phyloP scores from a whole-genome alignment of 2,797 vertebrate species.

The Allobates femoralis region DNA sequence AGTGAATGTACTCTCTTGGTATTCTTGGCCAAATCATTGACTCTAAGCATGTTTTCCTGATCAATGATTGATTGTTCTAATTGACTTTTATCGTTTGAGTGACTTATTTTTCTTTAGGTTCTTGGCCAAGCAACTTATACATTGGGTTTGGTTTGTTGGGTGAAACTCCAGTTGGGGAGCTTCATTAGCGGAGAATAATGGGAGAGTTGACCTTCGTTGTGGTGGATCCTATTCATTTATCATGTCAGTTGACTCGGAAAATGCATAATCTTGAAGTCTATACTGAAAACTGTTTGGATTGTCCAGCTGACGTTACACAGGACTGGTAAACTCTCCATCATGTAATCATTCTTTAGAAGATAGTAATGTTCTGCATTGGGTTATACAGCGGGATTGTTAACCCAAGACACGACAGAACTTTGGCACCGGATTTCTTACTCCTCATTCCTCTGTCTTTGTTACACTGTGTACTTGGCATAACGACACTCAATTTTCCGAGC shows the following conservation, averaged over 20 bases:
- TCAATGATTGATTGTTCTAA: no score
- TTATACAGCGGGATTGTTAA: conserved; percentile 67
- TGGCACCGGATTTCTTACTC: conserved; percentile 67
- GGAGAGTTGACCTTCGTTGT: neutral
- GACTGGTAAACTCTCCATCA: neutral
- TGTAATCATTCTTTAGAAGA: conserved; percentile 8
- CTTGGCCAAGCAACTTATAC: neutral
- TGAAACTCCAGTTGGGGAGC: neutral
- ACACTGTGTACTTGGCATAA: conserved; percentile 68
- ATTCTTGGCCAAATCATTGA: no score
- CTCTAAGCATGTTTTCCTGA: no score
- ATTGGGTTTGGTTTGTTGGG: neutral
- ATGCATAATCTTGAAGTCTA: neutral
- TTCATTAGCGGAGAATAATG: neutral
- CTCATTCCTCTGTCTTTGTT: conserved; percentile 67
- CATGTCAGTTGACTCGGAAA: neutral
- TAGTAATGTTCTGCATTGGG: conserved; percentile 52
- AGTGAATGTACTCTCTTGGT: no score
- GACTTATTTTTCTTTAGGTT: neutral
- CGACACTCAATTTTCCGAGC: conserved; percentile 67
- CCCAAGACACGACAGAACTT: conserved; percentile 66
- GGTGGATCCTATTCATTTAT: neutral
- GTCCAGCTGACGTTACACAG: neutral
- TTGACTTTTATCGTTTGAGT: no score
- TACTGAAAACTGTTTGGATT: neutral